Percentiles rank a stretch among this genome's conserved stretches.
Evolutionary conservation across 2,797 vertebrate species (phyloP).

Genomic region (Phalloptychus januarius): DNA sequence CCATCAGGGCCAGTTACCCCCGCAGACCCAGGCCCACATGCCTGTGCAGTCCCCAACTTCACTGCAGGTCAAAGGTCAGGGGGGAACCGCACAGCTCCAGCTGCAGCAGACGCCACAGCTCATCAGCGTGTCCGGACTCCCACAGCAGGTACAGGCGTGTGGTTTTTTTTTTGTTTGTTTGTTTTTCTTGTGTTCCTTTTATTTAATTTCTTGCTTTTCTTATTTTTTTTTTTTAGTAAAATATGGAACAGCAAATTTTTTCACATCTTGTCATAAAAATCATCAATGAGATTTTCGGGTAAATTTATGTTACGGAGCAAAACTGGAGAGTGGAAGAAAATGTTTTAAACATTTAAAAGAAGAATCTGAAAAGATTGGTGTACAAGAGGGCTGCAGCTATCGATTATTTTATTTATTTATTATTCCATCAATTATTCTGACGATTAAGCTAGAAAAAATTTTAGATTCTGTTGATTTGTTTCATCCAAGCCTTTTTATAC

Average conservation of each 20-base stretch:
- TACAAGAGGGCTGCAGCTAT: neutral
- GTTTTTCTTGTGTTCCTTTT: neutral
- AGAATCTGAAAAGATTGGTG: neutral
- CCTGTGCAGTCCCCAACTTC: constrained; percentile 84
- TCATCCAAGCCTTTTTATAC: too few relatives aligned
- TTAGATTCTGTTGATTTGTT: too few relatives aligned
- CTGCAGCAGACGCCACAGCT: constrained; percentile 87
- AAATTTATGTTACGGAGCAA: neutral
- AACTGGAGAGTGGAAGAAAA: neutral
- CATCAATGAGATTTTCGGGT: neutral
- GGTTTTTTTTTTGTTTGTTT: constrained; percentile 9
- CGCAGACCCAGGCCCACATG: constrained; percentile 83
- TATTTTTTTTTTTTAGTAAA: neutral
- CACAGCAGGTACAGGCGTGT: constrained; percentile 81
- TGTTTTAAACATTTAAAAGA: neutral
- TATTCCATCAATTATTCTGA: too few relatives aligned
- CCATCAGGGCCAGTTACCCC: constrained; percentile 86
- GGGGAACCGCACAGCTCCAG: constrained; percentile 78
- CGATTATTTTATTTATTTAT: too few relatives aligned
- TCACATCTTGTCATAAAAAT: neutral
- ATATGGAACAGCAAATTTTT: neutral
- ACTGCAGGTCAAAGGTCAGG: constrained; percentile 82
- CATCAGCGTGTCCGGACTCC: constrained; percentile 87
- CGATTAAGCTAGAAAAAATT: too few relatives aligned
- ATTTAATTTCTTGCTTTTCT: neutral